Evolutionary conservation across 2,113 vertebrate species (phyloP).

Genomic region (Siniperca chuatsi): DNA sequence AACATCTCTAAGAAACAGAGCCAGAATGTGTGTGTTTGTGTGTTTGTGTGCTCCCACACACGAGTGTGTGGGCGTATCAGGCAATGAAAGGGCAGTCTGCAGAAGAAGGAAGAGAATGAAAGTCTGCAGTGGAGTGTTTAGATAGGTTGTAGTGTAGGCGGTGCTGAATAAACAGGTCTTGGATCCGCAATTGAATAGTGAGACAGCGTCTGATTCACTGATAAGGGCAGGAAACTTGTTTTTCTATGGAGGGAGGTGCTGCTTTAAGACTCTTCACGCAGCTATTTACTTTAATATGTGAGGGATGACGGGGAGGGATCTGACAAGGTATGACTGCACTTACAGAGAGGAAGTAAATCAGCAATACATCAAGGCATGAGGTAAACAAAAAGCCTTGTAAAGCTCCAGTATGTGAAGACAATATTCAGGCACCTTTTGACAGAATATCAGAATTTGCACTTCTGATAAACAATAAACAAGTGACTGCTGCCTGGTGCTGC

Average conservation of each 20-base stretch:
- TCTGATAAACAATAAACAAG: background rate
- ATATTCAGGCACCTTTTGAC: background rate
- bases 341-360: background rate
- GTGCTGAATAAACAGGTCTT: conserved; percentile 54
- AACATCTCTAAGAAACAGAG: conserved; percentile 12
- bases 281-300: conserved; percentile 1
- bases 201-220: conserved; percentile 47
- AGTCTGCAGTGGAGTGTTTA: conserved; percentile 30
- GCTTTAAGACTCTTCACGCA: background rate
- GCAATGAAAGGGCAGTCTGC: conserved; percentile 52
- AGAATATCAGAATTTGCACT: background rate
- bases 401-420: background rate
- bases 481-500: background rate
- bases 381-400: background rate
- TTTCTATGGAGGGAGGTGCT: background rate
- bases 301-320: background rate
- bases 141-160: conserved; percentile 51
- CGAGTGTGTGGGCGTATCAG: conserved; percentile 4
- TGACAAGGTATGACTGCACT: background rate
- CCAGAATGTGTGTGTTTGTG: background rate
- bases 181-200: conserved; percentile 21
- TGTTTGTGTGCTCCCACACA: conserved; percentile 13
- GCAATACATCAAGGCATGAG: background rate
- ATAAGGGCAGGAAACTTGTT: conserved; percentile 8
- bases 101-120: conserved; percentile 38